A percentile compares a stretch with the other conserved stretches of the same genome.
phyloP scores from a whole-genome alignment of 2,113 vertebrate genomes.

The Pteruthius melanotis region DNA sequence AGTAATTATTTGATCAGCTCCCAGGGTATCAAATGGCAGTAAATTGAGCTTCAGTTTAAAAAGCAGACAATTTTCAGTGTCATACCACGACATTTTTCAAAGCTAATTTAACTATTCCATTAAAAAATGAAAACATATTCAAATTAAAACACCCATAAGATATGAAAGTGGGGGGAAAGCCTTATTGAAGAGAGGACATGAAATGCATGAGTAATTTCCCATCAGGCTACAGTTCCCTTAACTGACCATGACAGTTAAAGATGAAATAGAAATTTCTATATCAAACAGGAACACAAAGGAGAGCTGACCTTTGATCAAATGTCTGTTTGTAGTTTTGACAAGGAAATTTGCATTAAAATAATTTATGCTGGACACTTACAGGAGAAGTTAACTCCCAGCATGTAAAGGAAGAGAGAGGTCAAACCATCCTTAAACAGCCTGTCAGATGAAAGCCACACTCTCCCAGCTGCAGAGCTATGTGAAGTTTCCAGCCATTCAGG shows the following conservation, averaged over 20 bases:
- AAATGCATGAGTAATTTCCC: conserved; percentile 69
- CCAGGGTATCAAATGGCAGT: conserved; percentile 41
- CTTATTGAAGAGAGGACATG: conserved; percentile 2
- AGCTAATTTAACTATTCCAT: conserved; percentile 69
- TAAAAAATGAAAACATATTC: conserved; percentile 71
- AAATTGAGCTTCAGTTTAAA: conserved; percentile 65
- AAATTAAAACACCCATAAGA: conserved; percentile 70
- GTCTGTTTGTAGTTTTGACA: conserved; percentile 88
- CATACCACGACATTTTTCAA: conserved; percentile 45
- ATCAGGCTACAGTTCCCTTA: conserved; percentile 69
- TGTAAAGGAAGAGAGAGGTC: conserved; percentile 83
- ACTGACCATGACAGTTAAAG: conserved; percentile 79
- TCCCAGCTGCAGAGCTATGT: background rate
- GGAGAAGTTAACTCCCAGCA: conserved; percentile 75
- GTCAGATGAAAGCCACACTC: conserved; percentile 66
- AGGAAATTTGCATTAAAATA: conserved; percentile 87
- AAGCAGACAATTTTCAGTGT: conserved; percentile 61
- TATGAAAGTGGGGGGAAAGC: background rate
- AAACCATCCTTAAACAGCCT: conserved; percentile 75
- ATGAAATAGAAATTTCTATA: conserved; percentile 92
- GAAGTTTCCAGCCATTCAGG: background rate
- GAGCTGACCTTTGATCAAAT: conserved; percentile 92
- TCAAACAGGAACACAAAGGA: conserved; percentile 88
- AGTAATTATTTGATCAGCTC: conserved; percentile 45
- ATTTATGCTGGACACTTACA: conserved; percentile 70